These are phyloP conservation scores for Bugulina stolonifera DNA, from an alignment of 2,888 invertebrate genomes.

Conservation along the genomic window DNA sequence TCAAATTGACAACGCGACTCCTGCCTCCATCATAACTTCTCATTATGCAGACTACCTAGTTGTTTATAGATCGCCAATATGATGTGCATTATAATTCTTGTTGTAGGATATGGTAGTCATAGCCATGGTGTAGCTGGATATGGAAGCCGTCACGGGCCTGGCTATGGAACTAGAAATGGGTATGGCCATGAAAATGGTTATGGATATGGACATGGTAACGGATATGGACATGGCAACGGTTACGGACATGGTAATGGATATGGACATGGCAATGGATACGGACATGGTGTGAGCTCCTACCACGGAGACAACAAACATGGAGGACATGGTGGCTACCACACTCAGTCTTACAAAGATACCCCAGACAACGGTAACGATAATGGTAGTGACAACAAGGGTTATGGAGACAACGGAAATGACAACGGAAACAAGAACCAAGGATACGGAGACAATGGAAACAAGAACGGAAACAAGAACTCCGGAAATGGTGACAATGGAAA, in stretches of 20 bases:
- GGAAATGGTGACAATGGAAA: background rate
- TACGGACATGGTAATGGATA: background rate
- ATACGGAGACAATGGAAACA: slow-evolving; percentile 26
- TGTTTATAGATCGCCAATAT: too few species aligned
- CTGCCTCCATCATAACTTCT: too few species aligned
- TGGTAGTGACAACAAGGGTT: slow-evolving; percentile 32
- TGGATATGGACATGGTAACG: background rate
- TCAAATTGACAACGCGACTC: too few species aligned
- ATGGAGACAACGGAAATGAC: slow-evolving; percentile 26
- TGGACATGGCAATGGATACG: background rate
- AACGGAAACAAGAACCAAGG: slow-evolving; percentile 26
- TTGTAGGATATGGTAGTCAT: background rate
- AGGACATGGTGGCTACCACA: background rate
- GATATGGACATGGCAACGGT: background rate
- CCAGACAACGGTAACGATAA: slow-evolving; percentile 35
- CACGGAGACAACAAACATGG: too few species aligned
- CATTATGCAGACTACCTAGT: too few species aligned
- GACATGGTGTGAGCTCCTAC: too few species aligned
- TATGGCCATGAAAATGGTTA: background rate
- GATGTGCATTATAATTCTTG: too few species aligned
- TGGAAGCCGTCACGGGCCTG: background rate
- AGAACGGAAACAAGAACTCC: background rate
- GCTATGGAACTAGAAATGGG: background rate
- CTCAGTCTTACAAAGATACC: background rate
- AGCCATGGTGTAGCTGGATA: background rate